These are phyloP conservation scores for Epirrita christyi DNA, from an alignment of 2,888 invertebrate genomes.

Conservation along the genomic window DNA sequence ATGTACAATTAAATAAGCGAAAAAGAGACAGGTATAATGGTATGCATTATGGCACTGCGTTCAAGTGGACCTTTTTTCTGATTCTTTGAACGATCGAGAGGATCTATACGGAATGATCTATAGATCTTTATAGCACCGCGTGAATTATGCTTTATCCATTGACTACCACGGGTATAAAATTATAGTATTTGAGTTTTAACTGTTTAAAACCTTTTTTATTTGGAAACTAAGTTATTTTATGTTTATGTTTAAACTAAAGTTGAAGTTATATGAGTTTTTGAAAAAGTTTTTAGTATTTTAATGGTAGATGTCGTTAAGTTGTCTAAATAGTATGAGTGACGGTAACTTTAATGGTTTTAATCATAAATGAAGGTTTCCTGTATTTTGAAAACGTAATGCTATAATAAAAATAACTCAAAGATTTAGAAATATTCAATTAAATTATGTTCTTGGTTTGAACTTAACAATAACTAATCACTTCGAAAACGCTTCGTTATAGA, in stretches of 20 bases:
- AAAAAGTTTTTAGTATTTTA: conserved; percentile 23
- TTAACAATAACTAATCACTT: too few species aligned
- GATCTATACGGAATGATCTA: conserved; percentile 69
- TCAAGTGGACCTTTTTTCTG: conserved; percentile 71
- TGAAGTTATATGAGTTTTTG: conserved; percentile 15
- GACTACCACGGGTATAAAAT: conserved; percentile 48
- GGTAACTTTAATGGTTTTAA: conserved; percentile 12
- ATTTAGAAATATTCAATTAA: too few species aligned
- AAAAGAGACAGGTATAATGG: conserved; percentile 67
- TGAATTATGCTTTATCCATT: conserved; percentile 70
- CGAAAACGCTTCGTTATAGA: too few species aligned
- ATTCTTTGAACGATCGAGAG: conserved; percentile 75
- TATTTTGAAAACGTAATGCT: background rate
- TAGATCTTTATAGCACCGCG: conserved; percentile 71
- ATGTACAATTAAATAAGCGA: conserved; percentile 12
- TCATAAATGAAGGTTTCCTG: conserved; percentile 16
- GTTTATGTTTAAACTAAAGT: conserved; percentile 24
- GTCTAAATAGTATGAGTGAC: conserved; percentile 26
- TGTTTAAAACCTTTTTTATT: conserved; percentile 28
- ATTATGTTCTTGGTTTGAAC: too few species aligned
- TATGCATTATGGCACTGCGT: conserved; percentile 74
- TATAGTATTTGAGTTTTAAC: conserved; percentile 42
- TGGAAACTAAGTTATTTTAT: conserved; percentile 22
- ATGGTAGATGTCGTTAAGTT: conserved; percentile 25
- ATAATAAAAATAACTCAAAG: background rate